Percentiles rank a stretch among this genome's conserved stretches.
Evolutionary conservation across 1,140 invertebrate species (phyloP).

Genomic region (Solenopsis invicta): DNA sequence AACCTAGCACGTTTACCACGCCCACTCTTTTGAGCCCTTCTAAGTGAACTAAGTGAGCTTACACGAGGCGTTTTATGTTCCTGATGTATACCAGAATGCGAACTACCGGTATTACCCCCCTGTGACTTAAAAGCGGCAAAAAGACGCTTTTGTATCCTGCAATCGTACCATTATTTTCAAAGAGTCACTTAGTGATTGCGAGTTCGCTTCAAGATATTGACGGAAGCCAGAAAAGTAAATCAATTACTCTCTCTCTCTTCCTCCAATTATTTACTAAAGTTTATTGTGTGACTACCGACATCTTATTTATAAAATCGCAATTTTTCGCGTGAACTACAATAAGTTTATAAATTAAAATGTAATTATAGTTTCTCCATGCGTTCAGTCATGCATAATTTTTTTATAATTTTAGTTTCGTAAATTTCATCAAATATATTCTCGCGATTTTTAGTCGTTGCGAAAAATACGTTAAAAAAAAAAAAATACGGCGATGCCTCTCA

Average conservation of each 20-base stretch:
- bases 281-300: too few species aligned
- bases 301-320: neutral
- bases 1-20: conserved; percentile 31
- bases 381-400: neutral
- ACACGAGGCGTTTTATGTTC: conserved; percentile 19
- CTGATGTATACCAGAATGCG: neutral
- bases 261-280: too few species aligned
- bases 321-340: neutral
- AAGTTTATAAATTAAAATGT: neutral
- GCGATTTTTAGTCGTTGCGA: neutral
- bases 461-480: neutral
- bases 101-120: neutral
- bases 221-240: neutral
- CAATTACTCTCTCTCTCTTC: too few species aligned
- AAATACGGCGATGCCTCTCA: neutral
- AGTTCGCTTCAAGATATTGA: neutral
- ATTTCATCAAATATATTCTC: neutral
- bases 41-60: conserved; percentile 6
- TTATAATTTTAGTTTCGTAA: neutral
- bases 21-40: neutral
- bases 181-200: conserved; percentile 1
- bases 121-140: conserved; percentile 8
- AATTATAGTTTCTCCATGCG: neutral
- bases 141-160: neutral
- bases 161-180: neutral